phyloP scores from a whole-genome alignment of 2,888 invertebrate species.

The Polyommatus iphigenia region DNA sequence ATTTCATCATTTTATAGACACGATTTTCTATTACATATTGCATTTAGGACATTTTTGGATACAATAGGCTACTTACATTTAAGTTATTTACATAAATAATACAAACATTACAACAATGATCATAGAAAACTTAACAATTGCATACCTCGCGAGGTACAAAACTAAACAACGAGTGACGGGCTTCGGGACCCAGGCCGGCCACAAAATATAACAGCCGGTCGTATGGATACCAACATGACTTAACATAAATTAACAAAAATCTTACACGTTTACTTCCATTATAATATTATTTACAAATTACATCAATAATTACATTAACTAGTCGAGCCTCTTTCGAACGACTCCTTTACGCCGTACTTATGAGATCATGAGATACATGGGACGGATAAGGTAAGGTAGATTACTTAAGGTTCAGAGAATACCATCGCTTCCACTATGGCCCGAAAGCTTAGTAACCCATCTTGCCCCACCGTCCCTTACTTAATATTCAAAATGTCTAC shows the following conservation, averaged over 20 bases:
- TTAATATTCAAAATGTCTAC: conserved; percentile 30
- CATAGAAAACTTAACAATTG: conserved; percentile 71
- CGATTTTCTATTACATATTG: conserved; percentile 57
- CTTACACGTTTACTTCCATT: conserved; percentile 17
- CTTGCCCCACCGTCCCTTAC: conserved; percentile 6
- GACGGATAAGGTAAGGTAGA: background rate
- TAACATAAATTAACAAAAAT: conserved; percentile 16
- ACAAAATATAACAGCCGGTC: conserved; percentile 42
- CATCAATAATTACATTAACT: conserved; percentile 15
- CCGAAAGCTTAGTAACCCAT: background rate
- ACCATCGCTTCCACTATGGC: background rate
- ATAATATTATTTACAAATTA: conserved; percentile 34
- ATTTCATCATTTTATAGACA: conserved; percentile 49
- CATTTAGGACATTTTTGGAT: conserved; percentile 53
- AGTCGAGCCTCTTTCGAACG: conserved; percentile 23
- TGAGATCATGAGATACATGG: conserved; percentile 40
- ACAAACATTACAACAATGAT: conserved; percentile 74
- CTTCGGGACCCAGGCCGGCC: conserved; percentile 49
- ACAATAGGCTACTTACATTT: conserved; percentile 62
- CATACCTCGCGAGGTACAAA: conserved; percentile 65
- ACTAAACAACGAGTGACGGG: conserved; percentile 63
- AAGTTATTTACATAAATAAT: conserved; percentile 75
- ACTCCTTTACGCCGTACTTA: conserved; percentile 39
- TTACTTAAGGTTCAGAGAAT: background rate
- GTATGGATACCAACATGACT: background rate